These are phyloP conservation scores for Formicarius rufipectus DNA, from an alignment of 2,113 vertebrate genomes.

Conservation along the genomic window DNA sequence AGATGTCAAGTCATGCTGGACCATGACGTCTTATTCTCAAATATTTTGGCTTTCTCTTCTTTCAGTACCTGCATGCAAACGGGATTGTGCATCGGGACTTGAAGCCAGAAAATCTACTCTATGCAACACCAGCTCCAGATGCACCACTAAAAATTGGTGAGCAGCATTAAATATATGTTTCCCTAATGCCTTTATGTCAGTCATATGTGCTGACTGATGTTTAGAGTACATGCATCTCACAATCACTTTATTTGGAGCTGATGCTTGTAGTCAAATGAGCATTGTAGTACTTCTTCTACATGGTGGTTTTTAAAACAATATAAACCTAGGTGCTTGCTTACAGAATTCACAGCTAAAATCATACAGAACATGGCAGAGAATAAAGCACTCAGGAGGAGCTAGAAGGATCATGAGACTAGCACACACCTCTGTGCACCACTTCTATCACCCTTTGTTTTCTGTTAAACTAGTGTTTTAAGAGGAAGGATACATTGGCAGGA, in stretches of 20 bases:
- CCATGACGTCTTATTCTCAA: not conserved
- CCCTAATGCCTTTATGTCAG: not conserved
- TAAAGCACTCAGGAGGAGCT: not conserved
- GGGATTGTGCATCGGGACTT: constrained; percentile 88
- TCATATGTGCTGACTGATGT: not conserved
- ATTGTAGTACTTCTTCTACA: too few relatives aligned
- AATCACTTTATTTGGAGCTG: not conserved
- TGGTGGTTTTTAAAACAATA: not conserved
- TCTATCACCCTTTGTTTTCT: not conserved
- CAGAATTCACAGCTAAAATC: not conserved
- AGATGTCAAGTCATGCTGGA: not conserved
- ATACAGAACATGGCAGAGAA: fast-evolving
- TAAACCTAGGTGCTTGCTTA: not conserved
- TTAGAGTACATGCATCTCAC: not conserved
- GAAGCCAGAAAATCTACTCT: constrained; percentile 88
- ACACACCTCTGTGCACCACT: not conserved
- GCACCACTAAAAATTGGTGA: constrained; percentile 88
- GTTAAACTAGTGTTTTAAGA: not conserved
- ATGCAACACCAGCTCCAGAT: constrained; percentile 86
- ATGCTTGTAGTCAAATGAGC: not conserved
- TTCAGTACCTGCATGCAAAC: constrained; percentile 88
- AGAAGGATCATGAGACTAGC: not conserved
- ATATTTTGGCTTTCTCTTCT: not conserved
- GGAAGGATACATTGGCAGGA: not conserved
- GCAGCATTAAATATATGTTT: not conserved